Evolutionary conservation across 2,113 vertebrate genomes (phyloP).

Genomic region (Pelecanoides urinatrix): DNA sequence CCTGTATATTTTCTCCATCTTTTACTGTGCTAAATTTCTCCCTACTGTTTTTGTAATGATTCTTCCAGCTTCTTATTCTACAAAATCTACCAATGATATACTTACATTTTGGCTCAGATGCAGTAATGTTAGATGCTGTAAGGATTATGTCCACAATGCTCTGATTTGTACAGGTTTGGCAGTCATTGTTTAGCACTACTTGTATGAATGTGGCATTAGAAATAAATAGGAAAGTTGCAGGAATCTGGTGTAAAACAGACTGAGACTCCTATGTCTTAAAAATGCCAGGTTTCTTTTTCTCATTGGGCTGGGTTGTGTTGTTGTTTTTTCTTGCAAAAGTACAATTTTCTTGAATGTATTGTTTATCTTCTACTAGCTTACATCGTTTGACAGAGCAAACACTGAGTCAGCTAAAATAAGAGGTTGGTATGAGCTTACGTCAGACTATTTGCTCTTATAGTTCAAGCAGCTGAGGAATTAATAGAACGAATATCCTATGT

Average conservation of each 20-base stretch:
- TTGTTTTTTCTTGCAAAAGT: not conserved
- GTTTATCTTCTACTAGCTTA: slow-evolving; percentile 79
- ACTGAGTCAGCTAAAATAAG: slow-evolving; percentile 90
- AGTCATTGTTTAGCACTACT: not conserved
- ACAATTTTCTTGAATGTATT: not conserved
- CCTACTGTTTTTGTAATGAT: not conserved
- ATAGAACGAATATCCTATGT: not conserved
- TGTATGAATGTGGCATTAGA: not conserved
- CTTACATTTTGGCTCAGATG: not conserved
- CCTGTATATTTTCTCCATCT: not conserved
- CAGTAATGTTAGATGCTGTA: not conserved
- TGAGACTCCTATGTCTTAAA: not conserved
- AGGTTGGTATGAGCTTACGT: slow-evolving; percentile 76
- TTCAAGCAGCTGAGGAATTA: not conserved
- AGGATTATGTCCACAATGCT: not conserved
- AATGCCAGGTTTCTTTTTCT: not conserved
- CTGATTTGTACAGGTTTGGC: not conserved
- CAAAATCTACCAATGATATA: not conserved
- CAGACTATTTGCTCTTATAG: not conserved
- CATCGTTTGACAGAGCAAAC: slow-evolving; percentile 90
- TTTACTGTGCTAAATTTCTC: not conserved
- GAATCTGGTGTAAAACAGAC: not conserved
- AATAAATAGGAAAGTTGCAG: not conserved
- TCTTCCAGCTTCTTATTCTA: not conserved
- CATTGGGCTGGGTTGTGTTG: not conserved